Evolutionary conservation across 1,140 invertebrate genomes (phyloP), one percentile per base, ranked within the genome.

Genomic region (Scaptomyza hsui): DNA sequence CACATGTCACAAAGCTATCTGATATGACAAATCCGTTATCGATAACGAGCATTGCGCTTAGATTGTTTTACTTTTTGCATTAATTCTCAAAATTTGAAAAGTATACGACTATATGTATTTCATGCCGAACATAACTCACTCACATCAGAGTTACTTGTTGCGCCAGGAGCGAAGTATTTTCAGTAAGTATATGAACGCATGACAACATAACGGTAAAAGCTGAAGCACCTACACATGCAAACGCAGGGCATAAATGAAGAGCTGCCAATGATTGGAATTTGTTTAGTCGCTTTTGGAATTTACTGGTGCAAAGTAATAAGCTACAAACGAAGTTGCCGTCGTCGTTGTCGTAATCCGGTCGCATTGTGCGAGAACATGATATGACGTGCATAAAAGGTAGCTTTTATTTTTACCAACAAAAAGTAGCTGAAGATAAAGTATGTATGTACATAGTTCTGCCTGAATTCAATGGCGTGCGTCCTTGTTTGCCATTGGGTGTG

Each of bases 201-300:
- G 13, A 15, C 19, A 45, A 51, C 16, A 18, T 71, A 76, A 79
- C 57, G 68, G 70, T 65, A 64, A 60, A 52, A 45, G 42, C 56
- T 44, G 26, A 76, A 44, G 35, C 29, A 56, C 41, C 26, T 59
- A 64, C 42, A 59, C 29, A 41, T 29, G 32, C 35, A 59, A 12
- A 16, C 37, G 12, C 13, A 42, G 51, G 44, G 44, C 74, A 83
- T 85, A 80, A 83, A 83, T 83, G 79, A 83, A 83, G 82, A 64
- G 62, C 45, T 65, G 29, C 49, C 9, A 59, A 45, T 18, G 9
- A 41, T 47, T 61, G 35, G 44, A 55, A 72, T 73, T 70, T 60
- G 55, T 85, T 82, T 78, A 83, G 80, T 83, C 79, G 73, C 45
- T 64, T 73, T 75, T 75, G 67, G 72, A 69, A 85, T 85, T 83